phyloP scores from a whole-genome alignment of 1,140 invertebrate species.

The Orchestia grillus region DNA sequence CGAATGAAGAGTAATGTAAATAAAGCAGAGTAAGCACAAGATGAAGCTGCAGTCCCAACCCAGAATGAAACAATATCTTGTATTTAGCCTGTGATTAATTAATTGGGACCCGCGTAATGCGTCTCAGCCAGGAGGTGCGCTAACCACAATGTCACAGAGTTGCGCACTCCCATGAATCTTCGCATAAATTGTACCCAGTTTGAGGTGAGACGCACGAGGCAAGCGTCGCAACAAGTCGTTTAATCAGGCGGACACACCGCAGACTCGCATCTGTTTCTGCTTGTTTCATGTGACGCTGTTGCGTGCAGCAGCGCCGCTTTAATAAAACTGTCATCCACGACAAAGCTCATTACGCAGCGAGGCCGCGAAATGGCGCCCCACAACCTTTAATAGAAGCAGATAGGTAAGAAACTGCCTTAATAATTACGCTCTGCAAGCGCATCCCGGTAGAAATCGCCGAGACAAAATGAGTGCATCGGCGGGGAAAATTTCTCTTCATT shows the following conservation, averaged over 20 bases:
- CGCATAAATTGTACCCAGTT: neutral
- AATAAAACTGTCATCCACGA: constrained; percentile 45
- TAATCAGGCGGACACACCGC: neutral
- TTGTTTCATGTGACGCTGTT: neutral
- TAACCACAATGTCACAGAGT: too few species aligned
- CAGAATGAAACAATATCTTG: too few species aligned
- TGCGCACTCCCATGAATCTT: too few species aligned
- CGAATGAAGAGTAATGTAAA: too few species aligned
- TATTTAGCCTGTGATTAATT: too few species aligned
- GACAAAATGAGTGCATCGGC: constrained; percentile 34
- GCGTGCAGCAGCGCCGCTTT: neutral
- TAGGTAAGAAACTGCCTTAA: constrained; percentile 13
- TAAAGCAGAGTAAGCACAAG: too few species aligned
- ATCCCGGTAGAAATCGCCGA: neutral
- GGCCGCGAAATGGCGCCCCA: neutral
- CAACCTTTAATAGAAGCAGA: constrained; percentile 13
- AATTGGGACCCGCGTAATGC: too few species aligned
- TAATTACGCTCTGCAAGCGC: constrained; percentile 38
- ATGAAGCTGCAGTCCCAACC: too few species aligned
- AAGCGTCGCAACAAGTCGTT: neutral
- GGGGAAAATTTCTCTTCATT: neutral
- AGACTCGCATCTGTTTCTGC: neutral
- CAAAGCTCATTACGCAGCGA: constrained; percentile 40
- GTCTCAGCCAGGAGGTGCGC: too few species aligned
- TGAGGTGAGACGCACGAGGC: neutral